Base-by-base conservation (phyloP, 2,888 invertebrate genomes). In the Chymomyza amoena region DNA sequence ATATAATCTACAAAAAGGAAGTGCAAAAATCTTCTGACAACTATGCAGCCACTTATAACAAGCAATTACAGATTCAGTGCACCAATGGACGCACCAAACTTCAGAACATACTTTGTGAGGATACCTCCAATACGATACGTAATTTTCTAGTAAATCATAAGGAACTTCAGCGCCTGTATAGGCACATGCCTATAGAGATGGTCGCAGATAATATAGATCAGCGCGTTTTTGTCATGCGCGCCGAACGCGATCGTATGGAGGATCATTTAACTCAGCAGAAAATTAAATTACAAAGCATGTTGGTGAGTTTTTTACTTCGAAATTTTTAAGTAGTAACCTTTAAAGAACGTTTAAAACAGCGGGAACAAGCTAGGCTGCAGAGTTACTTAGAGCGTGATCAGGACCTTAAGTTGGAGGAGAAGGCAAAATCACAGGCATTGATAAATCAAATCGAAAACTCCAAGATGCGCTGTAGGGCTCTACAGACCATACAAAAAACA, bases 151-250 rank as follows among this genome's bases (percentile, higher is more conserved):
- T 89, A 20, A 89, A 90, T 62, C 89, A 90, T 70, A 89, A 86
- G 70, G 91, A 90, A 32, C 87, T 91, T 87, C 90, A 91, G 71
- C 81, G 91, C 4, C 68, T 91, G 0, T 92, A 91, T 65, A 86
- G 90, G 61, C 81, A 25, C 4, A 25, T 25, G 25, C 25, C 25
- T 2, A 25, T 25, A 25, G 25, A 25, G 0, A 25, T 3, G 70
- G 90, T 92, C 9, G 86, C 86, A 18, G 91, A 92, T 28, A 90
- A 91, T 51, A 90, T 92, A 7, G 90, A 91, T 79, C 90, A 91
- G 68, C 87, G 90, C 2, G 90, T 91, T 6, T 92, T 92, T 86
- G 84, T 90, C 1, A 75, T 90, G 78, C 87, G 91, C 9, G 92
- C 91, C 69, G 91, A 91, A 67, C 81, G 87, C 1, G 91, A 92